phyloP scores from a whole-genome alignment of 2,888 invertebrate genomes.

The Dasysyrphus albostriatus region DNA sequence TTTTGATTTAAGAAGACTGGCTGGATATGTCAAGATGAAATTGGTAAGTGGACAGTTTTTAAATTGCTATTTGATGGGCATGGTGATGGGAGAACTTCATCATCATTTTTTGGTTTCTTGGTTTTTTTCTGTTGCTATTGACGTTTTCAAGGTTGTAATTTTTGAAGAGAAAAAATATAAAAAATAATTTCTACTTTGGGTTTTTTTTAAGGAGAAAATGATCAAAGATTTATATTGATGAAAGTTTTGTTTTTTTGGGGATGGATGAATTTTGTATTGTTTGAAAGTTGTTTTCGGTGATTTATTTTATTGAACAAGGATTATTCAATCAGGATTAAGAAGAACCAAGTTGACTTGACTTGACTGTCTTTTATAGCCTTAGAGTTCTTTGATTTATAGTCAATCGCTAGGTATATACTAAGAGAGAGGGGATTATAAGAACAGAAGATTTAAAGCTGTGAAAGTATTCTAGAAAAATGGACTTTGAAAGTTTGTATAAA shows the following conservation, averaged over 20 bases:
- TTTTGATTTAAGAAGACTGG: background rate
- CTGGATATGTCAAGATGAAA: constrained; percentile 35
- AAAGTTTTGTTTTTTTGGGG: constrained; percentile 27
- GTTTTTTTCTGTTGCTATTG: background rate
- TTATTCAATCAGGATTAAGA: constrained; percentile 47
- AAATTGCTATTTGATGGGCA: constrained; percentile 56
- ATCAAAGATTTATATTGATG: constrained; percentile 40
- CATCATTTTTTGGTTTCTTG: background rate
- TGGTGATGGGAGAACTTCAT: constrained; percentile 29
- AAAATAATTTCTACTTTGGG: background rate
- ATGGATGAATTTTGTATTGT: constrained; percentile 45
- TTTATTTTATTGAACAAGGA: constrained; percentile 39
- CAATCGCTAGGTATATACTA: background rate
- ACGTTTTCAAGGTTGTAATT: constrained; percentile 23
- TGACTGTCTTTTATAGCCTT: background rate
- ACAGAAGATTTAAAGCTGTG: background rate
- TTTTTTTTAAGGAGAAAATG: constrained; percentile 31
- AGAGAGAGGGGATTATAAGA: background rate
- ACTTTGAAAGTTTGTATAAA: background rate
- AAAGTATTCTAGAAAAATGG: background rate
- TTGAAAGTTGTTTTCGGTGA: constrained; percentile 12
- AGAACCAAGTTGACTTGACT: constrained; percentile 14
- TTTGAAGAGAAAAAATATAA: background rate
- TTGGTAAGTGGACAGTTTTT: constrained; percentile 68
- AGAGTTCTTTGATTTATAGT: constrained; percentile 14